Evolutionary conservation across 2,888 invertebrate genomes (phyloP).

Genomic region (Mycalesis mineus): DNA sequence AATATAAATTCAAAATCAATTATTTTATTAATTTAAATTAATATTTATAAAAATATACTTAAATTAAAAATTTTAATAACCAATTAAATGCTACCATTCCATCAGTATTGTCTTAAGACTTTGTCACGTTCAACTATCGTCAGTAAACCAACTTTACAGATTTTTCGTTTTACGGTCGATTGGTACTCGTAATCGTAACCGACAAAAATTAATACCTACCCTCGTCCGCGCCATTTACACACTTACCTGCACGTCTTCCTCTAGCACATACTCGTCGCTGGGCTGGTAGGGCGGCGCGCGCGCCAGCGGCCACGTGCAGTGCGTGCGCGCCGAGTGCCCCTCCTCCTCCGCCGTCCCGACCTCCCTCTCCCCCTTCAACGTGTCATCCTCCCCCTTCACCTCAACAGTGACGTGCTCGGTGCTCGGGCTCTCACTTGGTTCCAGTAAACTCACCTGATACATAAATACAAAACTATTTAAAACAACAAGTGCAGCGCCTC

Average conservation of each 20-base stretch:
- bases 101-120: no score
- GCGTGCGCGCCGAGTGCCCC: conserved; percentile 60
- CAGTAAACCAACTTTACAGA: no score
- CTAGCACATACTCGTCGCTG: conserved; percentile 38
- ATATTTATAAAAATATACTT: no score
- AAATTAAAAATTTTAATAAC: no score
- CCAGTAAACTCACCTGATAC: conserved; percentile 29
- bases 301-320: conserved; percentile 68
- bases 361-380: conserved; percentile 3
- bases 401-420: neutral
- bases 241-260: conserved; percentile 47
- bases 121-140: no score
- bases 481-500: no score
- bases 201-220: no score
- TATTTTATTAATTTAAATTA: no score
- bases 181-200: no score
- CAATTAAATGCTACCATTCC: no score
- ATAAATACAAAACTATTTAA: conserved; percentile 15
- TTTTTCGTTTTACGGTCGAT: no score
- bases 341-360: conserved; percentile 33
- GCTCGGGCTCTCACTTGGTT: conserved; percentile 13
- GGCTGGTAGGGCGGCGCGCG: conserved; percentile 27
- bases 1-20: no score
- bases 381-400: conserved; percentile 3
- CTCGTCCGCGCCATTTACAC: neutral